Evolutionary conservation across 2,113 vertebrate genomes (phyloP).

Genomic region (Eulemur macaco): DNA sequence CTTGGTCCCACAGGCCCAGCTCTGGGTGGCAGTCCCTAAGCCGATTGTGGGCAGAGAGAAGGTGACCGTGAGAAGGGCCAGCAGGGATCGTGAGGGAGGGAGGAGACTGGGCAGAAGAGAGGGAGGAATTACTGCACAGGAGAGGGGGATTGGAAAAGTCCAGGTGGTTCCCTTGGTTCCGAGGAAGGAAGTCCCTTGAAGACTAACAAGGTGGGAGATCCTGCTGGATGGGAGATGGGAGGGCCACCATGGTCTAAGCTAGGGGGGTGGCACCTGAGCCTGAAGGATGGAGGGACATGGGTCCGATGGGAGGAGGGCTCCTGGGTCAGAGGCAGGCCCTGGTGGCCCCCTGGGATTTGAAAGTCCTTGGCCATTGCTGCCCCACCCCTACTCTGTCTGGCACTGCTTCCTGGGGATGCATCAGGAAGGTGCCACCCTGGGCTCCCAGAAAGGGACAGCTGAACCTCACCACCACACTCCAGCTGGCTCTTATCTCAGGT

Average conservation of each 20-base stretch:
- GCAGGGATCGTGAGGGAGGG: background rate
- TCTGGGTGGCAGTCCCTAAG: slow-evolving; percentile 54
- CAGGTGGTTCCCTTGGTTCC: background rate
- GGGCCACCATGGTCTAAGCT: background rate
- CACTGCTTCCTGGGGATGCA: background rate
- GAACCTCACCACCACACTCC: background rate
- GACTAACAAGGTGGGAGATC: background rate
- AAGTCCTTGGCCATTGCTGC: background rate
- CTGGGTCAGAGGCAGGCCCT: background rate
- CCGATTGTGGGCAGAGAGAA: slow-evolving; percentile 67
- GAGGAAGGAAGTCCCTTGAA: background rate
- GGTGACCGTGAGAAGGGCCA: slow-evolving; percentile 65
- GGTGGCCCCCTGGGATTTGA: background rate
- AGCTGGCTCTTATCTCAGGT: slow-evolving; percentile 8
- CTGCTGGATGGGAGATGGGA: background rate
- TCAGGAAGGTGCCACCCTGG: background rate
- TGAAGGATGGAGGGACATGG: background rate
- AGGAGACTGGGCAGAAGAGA: background rate
- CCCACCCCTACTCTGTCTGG: background rate
- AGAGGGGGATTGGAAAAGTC: background rate
- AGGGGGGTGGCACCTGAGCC: background rate
- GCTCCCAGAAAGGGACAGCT: background rate
- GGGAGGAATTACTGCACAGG: background rate
- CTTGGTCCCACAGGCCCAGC: background rate
- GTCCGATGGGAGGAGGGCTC: background rate